Conservation (phyloP, 2,888 invertebrate genomes). For the Drosophila paracracens region DNA sequence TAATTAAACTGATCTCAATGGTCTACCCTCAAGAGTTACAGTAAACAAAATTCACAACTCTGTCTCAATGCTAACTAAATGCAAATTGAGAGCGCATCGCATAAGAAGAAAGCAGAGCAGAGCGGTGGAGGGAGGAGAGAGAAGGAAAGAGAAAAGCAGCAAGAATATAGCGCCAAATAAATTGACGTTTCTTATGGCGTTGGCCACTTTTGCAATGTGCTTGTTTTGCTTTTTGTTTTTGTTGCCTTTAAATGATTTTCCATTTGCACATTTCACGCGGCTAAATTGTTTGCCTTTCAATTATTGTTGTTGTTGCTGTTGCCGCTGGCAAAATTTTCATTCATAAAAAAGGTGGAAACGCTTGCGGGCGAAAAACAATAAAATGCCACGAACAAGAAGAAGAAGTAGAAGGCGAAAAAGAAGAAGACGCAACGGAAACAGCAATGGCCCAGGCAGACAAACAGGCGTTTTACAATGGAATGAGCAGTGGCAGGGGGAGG, state of each 20-base stretch:
- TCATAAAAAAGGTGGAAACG: constrained; percentile 76
- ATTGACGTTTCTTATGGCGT: constrained; percentile 58
- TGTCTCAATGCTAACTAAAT: not conserved
- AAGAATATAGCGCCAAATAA: constrained; percentile 21
- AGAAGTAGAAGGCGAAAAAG: constrained; percentile 11
- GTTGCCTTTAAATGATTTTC: constrained; percentile 74
- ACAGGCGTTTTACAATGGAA: constrained; percentile 52
- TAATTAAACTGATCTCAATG: not conserved
- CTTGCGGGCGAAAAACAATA: constrained; percentile 75
- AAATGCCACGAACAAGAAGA: constrained; percentile 49
- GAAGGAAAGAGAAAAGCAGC: not conserved
- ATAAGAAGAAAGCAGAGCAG: not conserved
- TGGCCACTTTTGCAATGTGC: constrained; percentile 28
- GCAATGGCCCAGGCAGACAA: constrained; percentile 65
- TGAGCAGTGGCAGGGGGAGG: not conserved
- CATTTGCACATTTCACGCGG: constrained; percentile 77
- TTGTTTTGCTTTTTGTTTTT: constrained; percentile 34
- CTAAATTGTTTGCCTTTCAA: constrained; percentile 53
- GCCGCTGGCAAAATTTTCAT: constrained; percentile 65
- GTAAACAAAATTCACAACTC: not conserved
- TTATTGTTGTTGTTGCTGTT: constrained; percentile 29
- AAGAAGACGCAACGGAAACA: constrained; percentile 45
- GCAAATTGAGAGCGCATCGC: constrained; percentile 11
- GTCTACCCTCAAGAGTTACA: not conserved
- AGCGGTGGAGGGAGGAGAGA: not conserved